A percentile compares a stretch with the other conserved stretches of the same genome.
phyloP scores from a whole-genome alignment of 2,888 invertebrate genomes.

The Lumbricus terrestris region DNA sequence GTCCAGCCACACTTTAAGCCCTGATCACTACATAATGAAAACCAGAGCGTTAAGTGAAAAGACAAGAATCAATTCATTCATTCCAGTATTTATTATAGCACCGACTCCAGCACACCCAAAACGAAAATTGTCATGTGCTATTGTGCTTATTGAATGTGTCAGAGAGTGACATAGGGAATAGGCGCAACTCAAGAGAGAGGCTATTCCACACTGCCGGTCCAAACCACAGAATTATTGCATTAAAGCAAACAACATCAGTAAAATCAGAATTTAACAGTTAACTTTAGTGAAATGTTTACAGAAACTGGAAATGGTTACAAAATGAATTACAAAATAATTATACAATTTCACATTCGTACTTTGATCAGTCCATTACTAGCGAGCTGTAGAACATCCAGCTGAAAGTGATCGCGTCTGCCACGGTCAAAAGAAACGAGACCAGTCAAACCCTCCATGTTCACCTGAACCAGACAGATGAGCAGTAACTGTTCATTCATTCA shows the following conservation, averaged over 20 bases:
- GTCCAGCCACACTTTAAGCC: no score
- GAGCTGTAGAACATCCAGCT: conserved; percentile 67
- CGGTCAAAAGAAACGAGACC: conserved; percentile 83
- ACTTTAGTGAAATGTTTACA: not conserved
- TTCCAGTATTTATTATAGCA: no score
- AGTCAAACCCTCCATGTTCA: conserved; percentile 80
- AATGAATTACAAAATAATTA: not conserved
- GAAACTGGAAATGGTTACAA: not conserved
- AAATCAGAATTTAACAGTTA: not conserved
- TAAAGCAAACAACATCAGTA: not conserved
- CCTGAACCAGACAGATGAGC: conserved; percentile 65
- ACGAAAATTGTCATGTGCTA: no score
- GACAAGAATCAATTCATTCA: no score
- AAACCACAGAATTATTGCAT: not conserved
- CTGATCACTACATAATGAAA: no score
- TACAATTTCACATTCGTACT: conserved; percentile 16
- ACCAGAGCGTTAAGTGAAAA: no score
- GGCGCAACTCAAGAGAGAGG: no score
- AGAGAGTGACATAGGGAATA: no score
- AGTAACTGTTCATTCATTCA: no score
- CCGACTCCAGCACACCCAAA: no score
- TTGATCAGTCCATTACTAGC: conserved; percentile 46
- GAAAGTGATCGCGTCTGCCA: conserved; percentile 79
- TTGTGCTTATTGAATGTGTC: no score
- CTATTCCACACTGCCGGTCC: no score